These are phyloP conservation scores for Otolemur garnettii DNA, from an alignment of 2,113 vertebrate species.

Conservation along the genomic window DNA sequence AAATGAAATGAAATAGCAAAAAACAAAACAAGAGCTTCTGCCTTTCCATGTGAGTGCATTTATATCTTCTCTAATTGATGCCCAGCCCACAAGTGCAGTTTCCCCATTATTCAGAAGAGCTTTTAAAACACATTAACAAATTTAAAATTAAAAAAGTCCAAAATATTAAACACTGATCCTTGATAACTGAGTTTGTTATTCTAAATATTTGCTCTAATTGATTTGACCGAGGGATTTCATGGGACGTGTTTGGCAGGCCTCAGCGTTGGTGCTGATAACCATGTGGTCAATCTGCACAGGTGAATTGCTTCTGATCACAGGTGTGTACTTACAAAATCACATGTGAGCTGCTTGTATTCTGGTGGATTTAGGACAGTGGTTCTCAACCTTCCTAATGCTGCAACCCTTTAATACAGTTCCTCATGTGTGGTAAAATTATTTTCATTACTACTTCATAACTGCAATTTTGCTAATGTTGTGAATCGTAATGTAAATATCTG, in stretches of 20 bases:
- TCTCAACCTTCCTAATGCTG: too few species aligned
- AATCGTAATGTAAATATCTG: too few species aligned
- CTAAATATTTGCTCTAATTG: conserved; percentile 34
- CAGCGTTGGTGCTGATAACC: background rate
- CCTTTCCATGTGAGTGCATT: background rate
- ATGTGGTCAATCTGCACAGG: background rate
- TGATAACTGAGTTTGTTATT: conserved; percentile 4
- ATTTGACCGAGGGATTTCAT: background rate
- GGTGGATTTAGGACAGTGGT: background rate
- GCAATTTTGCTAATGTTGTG: too few species aligned
- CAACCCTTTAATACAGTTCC: too few species aligned
- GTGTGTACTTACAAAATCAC: background rate
- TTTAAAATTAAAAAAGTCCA: background rate
- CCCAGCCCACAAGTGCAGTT: background rate
- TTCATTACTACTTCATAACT: too few species aligned
- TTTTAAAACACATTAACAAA: background rate
- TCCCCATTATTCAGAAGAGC: background rate
- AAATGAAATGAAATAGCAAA: too few species aligned
- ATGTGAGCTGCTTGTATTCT: conserved; percentile 34
- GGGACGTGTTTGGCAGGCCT: background rate
- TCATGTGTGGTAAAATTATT: too few species aligned
- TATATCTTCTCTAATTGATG: conserved; percentile 13
- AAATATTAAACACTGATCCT: background rate
- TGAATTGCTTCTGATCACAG: conserved; percentile 27
- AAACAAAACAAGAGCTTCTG: background rate